Conservation (phyloP, 2,888 invertebrate genomes). For the Drosophila lacicola region DNA sequence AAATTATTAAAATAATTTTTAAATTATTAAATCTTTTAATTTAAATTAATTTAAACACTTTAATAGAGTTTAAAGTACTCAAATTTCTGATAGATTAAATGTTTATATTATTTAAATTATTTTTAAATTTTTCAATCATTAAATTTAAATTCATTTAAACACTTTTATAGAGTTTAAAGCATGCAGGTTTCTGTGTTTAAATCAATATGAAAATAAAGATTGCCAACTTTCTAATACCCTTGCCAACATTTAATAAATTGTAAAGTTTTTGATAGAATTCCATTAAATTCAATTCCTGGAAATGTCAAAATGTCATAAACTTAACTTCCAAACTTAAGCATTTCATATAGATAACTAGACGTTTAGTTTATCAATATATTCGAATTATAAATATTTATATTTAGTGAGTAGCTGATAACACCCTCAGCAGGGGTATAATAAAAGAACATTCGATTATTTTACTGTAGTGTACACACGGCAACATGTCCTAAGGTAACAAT, state of each 20-base stretch:
- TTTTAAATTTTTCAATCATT: conserved; percentile 6
- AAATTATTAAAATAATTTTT: too few relatives aligned
- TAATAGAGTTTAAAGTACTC: too few relatives aligned
- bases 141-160: conserved; percentile 19
- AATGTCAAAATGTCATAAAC: too few relatives aligned
- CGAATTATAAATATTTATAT: background rate
- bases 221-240: background rate
- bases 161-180: background rate
- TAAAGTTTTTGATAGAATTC: background rate
- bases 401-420: background rate
- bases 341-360: background rate
- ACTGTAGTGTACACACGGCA: background rate
- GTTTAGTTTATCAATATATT: background rate
- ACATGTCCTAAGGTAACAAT: conserved; percentile 9
- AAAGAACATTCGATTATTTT: conserved; percentile 15
- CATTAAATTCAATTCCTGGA: too few relatives aligned
- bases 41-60: too few relatives aligned
- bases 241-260: background rate
- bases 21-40: too few relatives aligned
- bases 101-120: too few relatives aligned
- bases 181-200: background rate
- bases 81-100: too few relatives aligned
- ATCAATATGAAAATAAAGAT: background rate
- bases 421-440: background rate
- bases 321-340: too few relatives aligned